Percentiles rank a stretch among this genome's conserved stretches.
These are phyloP conservation scores for Stenurella melanura DNA, from an alignment of 2,888 invertebrate genomes.

Conservation along the genomic window DNA sequence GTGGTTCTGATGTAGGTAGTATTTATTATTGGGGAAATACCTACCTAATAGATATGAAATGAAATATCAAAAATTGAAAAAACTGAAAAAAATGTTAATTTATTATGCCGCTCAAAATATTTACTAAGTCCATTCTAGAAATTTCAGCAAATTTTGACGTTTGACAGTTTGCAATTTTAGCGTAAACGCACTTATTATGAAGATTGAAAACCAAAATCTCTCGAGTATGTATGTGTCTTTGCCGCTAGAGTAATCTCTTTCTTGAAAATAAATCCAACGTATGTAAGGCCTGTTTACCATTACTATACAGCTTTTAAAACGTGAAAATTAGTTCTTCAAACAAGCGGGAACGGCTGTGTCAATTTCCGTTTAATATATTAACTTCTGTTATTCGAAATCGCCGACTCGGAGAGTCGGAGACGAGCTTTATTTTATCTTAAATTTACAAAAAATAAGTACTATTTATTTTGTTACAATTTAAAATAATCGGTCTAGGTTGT, in stretches of 20 bases:
- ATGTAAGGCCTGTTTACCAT: constrained; percentile 46
- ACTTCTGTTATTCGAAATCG: constrained; percentile 40
- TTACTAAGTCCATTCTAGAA: too few relatives aligned
- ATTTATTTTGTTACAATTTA: constrained; percentile 26
- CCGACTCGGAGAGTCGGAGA: background rate
- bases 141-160: too few relatives aligned
- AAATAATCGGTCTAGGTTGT: constrained; percentile 27
- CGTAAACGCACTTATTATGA: too few relatives aligned
- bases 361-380: constrained; percentile 41
- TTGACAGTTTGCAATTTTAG: too few relatives aligned
- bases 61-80: background rate
- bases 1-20: background rate
- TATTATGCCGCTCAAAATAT: too few relatives aligned
- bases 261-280: background rate
- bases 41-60: background rate
- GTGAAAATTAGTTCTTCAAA: constrained; percentile 52
- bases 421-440: constrained; percentile 6
- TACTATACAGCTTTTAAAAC: constrained; percentile 51
- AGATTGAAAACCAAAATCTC: too few relatives aligned
- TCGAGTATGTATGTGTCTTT: background rate
- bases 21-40: background rate
- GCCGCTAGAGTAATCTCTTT: background rate
- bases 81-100: background rate
- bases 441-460: background rate
- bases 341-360: constrained; percentile 47